These are phyloP conservation scores for Odocoileus hemionus DNA, from an alignment of 2,113 vertebrate species.

Conservation along the genomic window DNA sequence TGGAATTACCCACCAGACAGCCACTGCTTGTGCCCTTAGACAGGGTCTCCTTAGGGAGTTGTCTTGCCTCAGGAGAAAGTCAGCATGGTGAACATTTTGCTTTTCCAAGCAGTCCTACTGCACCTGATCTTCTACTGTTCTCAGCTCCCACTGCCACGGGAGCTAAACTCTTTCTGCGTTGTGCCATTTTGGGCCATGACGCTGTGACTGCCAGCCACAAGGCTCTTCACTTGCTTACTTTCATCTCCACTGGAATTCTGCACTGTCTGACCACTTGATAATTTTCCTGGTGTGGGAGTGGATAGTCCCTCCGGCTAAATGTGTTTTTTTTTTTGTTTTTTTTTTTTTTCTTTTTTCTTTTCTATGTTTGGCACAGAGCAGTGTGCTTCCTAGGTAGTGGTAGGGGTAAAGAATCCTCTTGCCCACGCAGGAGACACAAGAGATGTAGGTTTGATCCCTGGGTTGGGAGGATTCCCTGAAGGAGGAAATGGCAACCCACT, in stretches of 20 bases:
- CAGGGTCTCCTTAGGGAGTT: not conserved
- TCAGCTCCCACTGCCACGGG: not conserved
- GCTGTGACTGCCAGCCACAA: not conserved
- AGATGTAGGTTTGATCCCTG: not conserved
- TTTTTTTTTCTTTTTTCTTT: not conserved
- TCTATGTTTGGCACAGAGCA: not conserved
- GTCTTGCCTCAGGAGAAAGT: not conserved
- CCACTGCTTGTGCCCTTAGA: not conserved
- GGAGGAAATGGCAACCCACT: not conserved
- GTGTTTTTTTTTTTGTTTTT: not conserved
- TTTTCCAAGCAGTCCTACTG: not conserved
- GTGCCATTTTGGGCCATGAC: not conserved
- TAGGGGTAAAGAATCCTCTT: not conserved
- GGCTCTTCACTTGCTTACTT: not conserved
- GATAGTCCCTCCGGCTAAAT: not conserved
- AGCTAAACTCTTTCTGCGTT: not conserved
- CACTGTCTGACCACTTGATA: not conserved
- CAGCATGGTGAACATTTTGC: not conserved
- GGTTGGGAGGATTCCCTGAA: not conserved
- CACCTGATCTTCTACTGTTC: not conserved
- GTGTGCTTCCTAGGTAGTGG: not conserved
- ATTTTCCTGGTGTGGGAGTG: not conserved
- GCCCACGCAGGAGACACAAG: not conserved
- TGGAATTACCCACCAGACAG: not conserved
- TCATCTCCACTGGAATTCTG: not conserved